Conservation (phyloP, 2,888 invertebrate genomes). For the Drosophila suboccidentalis region DNA sequence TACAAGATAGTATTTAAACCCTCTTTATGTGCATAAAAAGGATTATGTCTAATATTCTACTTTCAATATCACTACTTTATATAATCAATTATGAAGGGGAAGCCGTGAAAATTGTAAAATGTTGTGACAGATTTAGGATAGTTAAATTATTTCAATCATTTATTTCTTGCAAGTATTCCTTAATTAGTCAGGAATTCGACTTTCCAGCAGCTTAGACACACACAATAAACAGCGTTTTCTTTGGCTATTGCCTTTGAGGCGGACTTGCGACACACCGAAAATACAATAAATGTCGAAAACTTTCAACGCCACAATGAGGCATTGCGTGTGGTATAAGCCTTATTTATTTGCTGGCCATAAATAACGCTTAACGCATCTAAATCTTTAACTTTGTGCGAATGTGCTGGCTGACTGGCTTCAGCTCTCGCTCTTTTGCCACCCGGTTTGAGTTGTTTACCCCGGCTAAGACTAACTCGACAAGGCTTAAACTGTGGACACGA, state of each 20-base stretch:
- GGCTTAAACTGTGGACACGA: conserved; percentile 69
- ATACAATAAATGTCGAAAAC: conserved; percentile 76
- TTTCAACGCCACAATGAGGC: conserved; percentile 80
- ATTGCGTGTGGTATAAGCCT: conserved; percentile 81
- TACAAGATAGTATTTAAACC: too few relatives aligned
- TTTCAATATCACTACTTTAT: too few relatives aligned
- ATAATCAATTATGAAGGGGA: not conserved
- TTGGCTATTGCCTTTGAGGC: conserved; percentile 19
- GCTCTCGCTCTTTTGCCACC: conserved; percentile 25
- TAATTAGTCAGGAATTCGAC: conserved; percentile 53
- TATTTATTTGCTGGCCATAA: conserved; percentile 80
- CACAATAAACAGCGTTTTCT: not conserved
- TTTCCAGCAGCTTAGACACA: not conserved
- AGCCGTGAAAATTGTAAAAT: not conserved
- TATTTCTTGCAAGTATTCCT: conserved; percentile 18
- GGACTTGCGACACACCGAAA: conserved; percentile 44
- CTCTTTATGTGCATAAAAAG: too few relatives aligned
- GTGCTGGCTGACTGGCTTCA: conserved; percentile 56
- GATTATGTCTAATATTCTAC: too few relatives aligned
- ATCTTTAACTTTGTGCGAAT: conserved; percentile 77
- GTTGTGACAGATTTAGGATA: not conserved
- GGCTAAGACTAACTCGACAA: conserved; percentile 73
- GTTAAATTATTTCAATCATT: conserved; percentile 14
- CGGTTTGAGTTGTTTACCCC: conserved; percentile 70
- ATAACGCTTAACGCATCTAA: conserved; percentile 81